phyloP scores from a whole-genome alignment of 2,113 vertebrate species.

The Pristiophorus japonicus region DNA sequence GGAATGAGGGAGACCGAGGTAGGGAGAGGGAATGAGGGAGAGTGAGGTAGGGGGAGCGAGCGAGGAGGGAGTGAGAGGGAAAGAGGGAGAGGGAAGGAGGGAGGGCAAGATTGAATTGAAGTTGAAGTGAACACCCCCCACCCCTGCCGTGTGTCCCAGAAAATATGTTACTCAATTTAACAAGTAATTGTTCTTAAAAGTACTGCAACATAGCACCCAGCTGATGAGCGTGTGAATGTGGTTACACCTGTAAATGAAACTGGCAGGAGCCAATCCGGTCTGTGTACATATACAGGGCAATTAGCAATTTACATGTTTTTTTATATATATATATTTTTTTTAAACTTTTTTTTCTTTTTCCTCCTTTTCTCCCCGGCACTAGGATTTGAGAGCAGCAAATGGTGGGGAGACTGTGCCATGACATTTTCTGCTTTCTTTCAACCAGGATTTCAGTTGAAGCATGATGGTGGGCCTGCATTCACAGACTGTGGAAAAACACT shows the following conservation, averaged over 20 bases:
- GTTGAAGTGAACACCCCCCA: too few species aligned
- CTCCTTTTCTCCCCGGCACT: neutral
- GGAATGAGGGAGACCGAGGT: too few species aligned
- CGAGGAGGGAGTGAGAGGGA: too few species aligned
- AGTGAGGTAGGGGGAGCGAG: too few species aligned
- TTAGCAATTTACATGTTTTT: neutral
- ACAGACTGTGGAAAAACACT: neutral
- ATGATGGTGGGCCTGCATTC: neutral
- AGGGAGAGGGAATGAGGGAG: too few species aligned
- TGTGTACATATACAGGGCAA: neutral
- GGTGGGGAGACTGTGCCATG: neutral
- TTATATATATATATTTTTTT: neutral
- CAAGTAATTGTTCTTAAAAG: too few species aligned
- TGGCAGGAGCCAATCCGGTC: neutral
- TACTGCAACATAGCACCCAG: too few species aligned
- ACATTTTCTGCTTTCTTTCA: neutral
- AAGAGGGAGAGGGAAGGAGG: too few species aligned
- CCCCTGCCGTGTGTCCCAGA: too few species aligned
- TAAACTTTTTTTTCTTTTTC: neutral
- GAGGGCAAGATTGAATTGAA: neutral
- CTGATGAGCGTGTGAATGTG: neutral
- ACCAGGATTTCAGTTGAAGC: neutral
- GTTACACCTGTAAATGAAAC: neutral
- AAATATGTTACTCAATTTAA: too few species aligned
- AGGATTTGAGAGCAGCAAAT: neutral